These are phyloP conservation scores for Pluvialis apricaria DNA, from an alignment of 2,113 vertebrate species.

Conservation along the genomic window DNA sequence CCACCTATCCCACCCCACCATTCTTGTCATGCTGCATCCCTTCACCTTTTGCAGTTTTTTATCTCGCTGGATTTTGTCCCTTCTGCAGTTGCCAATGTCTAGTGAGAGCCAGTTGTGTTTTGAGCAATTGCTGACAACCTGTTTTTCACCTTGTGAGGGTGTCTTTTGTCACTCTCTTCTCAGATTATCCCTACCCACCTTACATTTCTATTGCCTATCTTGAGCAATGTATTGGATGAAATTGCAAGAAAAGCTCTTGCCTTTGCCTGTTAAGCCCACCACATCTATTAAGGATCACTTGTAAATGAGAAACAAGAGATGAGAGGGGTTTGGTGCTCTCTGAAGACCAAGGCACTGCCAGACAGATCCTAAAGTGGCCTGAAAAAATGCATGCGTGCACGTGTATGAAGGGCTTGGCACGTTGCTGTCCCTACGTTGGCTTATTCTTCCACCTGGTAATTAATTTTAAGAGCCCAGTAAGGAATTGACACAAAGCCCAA, in stretches of 20 bases:
- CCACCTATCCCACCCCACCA: background rate
- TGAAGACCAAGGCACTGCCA: background rate
- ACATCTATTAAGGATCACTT: background rate
- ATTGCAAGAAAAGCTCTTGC: background rate
- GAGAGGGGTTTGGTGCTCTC: background rate
- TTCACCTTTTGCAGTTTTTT: background rate
- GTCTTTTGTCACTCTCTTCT: background rate
- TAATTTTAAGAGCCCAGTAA: background rate
- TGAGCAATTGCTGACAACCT: background rate
- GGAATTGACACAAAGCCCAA: background rate
- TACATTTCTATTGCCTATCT: background rate
- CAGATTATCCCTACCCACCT: background rate
- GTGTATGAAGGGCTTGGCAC: background rate
- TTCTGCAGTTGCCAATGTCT: background rate
- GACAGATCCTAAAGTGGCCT: background rate
- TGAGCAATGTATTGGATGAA: background rate
- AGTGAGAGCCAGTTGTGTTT: background rate
- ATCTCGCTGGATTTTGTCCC: background rate
- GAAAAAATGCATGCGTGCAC: background rate
- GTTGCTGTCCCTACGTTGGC: background rate
- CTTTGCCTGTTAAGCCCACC: background rate
- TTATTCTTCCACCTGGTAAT: background rate
- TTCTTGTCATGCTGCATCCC: background rate
- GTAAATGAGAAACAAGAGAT: background rate
- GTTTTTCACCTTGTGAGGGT: background rate